These are phyloP conservation scores for Acanthosepion pharaonis DNA, from an alignment of 2,888 invertebrate genomes.

Conservation along the genomic window DNA sequence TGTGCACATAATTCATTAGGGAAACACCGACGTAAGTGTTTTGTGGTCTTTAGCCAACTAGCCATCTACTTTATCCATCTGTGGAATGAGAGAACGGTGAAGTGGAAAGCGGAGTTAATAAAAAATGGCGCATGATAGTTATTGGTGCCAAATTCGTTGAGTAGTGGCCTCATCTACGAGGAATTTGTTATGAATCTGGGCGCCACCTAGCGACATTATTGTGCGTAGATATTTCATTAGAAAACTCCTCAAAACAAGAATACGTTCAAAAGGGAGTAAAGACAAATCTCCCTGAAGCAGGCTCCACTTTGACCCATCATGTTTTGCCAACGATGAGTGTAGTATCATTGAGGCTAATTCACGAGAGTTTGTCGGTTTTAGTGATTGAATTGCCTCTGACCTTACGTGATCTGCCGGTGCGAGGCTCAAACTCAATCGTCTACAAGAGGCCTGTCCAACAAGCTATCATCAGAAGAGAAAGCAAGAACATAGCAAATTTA, in stretches of 20 bases:
- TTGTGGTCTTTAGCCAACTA: neutral
- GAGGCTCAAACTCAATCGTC: neutral
- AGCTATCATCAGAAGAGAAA: neutral
- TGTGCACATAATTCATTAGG: neutral
- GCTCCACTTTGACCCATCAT: constrained; percentile 9
- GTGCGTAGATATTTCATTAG: neutral
- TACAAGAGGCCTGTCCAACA: neutral
- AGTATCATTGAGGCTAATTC: constrained; percentile 9
- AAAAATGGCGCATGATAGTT: neutral
- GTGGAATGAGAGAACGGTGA: neutral
- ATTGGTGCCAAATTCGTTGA: constrained; percentile 6
- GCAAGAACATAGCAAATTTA: no score
- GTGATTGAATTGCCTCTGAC: constrained; percentile 12
- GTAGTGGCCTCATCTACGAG: constrained; percentile 7
- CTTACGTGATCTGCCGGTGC: neutral
- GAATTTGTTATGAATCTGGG: constrained; percentile 18
- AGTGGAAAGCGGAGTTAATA: neutral
- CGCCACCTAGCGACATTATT: constrained; percentile 33
- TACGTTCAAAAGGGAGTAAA: neutral
- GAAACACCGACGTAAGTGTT: neutral
- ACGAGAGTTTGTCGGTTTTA: constrained; percentile 33
- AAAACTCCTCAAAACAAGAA: constrained; percentile 14
- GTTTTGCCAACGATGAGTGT: constrained; percentile 6
- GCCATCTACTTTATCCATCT: neutral
- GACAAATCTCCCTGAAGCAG: neutral